Evolutionary conservation across 2,797 vertebrate genomes (phyloP).

Genomic region (Artibeus lituratus): DNA sequence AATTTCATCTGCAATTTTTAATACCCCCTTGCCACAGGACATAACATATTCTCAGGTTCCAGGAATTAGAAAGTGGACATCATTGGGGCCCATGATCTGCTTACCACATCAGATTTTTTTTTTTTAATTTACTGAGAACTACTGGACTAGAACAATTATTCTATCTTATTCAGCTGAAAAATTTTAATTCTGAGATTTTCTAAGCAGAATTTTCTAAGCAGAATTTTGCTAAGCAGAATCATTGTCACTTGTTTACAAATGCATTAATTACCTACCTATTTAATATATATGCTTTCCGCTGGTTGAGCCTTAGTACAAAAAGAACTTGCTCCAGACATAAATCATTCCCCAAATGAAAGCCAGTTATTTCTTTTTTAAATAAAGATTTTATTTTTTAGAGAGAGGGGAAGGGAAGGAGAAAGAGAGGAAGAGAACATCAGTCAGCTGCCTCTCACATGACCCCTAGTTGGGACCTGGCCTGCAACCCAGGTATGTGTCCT

Average conservation of each 20-base stretch:
- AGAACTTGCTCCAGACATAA: constrained; percentile 14
- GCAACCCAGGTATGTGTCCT: not conserved
- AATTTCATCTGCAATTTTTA: not conserved
- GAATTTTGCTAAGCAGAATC: not conserved
- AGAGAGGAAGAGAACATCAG: not conserved
- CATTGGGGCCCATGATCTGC: not conserved
- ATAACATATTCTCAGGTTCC: not conserved
- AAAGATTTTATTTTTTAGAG: not conserved
- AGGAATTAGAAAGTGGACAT: not conserved
- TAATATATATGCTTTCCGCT: not conserved
- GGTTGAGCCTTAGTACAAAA: not conserved
- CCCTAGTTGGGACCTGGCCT: not conserved
- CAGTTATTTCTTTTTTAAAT: not conserved
- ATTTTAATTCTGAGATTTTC: not conserved
- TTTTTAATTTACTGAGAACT: not conserved
- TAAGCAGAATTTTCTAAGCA: not conserved
- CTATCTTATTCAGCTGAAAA: not conserved
- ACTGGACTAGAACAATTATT: not conserved
- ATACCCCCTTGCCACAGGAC: not conserved
- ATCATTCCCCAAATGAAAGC: not conserved
- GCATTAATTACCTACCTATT: not conserved
- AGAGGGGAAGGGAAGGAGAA: not conserved
- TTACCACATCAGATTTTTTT: not conserved
- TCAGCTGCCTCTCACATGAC: not conserved
- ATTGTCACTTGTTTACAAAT: not conserved